Evolutionary conservation across 2,113 vertebrate genomes (phyloP).

Genomic region (Thinocorus orbignyianus): DNA sequence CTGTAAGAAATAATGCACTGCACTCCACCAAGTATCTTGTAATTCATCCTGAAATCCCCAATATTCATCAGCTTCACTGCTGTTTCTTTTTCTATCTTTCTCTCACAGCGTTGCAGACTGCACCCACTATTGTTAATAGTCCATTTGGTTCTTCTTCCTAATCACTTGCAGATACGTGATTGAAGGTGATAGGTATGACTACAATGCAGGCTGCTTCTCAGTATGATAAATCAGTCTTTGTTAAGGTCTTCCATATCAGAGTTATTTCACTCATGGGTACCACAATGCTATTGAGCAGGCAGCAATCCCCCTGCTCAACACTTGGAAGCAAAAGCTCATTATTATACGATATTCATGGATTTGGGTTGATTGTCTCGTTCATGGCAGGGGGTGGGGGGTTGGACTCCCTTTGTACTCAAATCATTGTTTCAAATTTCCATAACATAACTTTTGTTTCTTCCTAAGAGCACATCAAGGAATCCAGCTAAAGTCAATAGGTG

Average conservation of each 20-base stretch:
- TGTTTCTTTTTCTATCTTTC: neutral
- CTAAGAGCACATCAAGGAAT: neutral
- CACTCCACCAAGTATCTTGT: neutral
- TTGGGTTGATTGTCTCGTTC: neutral
- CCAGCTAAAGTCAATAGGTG: neutral
- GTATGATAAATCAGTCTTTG: neutral
- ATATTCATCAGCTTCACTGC: neutral
- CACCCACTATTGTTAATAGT: neutral
- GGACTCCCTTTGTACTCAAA: accelerated
- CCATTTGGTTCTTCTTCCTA: neutral
- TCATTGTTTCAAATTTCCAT: neutral
- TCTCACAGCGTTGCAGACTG: neutral
- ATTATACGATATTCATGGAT: neutral
- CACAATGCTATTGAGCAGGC: neutral
- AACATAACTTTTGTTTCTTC: neutral
- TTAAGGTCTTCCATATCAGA: neutral
- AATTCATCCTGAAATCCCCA: neutral
- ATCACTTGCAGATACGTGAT: neutral
- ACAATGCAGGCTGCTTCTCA: neutral
- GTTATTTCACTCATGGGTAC: neutral
- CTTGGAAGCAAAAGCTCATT: neutral
- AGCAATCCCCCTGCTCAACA: neutral
- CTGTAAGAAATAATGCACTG: neutral
- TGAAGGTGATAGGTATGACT: neutral
- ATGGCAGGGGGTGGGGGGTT: accelerated